phyloP scores from a whole-genome alignment of 1,140 invertebrate species.

The Eumeta japonica region DNA sequence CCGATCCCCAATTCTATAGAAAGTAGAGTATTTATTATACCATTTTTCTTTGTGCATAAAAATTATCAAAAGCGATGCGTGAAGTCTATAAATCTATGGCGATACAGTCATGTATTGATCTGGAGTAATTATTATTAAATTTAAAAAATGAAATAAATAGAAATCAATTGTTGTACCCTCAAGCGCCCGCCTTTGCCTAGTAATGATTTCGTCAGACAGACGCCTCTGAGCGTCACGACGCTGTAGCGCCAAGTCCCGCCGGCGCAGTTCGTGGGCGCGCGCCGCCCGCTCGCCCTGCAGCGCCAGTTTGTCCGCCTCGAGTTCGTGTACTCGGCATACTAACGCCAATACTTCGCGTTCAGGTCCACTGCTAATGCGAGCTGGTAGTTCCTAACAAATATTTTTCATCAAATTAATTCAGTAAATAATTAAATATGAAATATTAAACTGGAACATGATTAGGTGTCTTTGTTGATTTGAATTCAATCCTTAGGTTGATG shows the following conservation, averaged over 20 bases:
- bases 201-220: slow-evolving; percentile 90
- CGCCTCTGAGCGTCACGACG: slow-evolving; percentile 81
- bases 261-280: slow-evolving; percentile 79
- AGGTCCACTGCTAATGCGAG: slow-evolving; percentile 78
- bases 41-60: no score
- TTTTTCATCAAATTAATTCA: no score
- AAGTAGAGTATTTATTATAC: slow-evolving; percentile 4
- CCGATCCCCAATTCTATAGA: slow-evolving; percentile 64
- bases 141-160: no score
- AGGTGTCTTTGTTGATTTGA: no score
- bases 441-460: no score
- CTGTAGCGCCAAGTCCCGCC: slow-evolving; percentile 79
- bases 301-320: slow-evolving; percentile 90
- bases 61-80: no score
- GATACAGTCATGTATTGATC: no score
- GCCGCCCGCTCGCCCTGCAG: slow-evolving; percentile 82
- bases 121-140: no score
- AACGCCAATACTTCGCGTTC: slow-evolving; percentile 82
- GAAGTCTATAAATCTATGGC: no score
- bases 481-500: no score
- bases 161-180: no score
- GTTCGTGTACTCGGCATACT: slow-evolving; percentile 83
- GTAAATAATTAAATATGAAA: no score
- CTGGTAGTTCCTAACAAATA: slow-evolving; percentile 74
- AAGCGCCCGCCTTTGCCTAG: slow-evolving; percentile 80